Percentiles rank a stretch among this genome's conserved stretches.
Evolutionary conservation across 2,113 vertebrate species (phyloP).

Genomic region (Turnix velox): DNA sequence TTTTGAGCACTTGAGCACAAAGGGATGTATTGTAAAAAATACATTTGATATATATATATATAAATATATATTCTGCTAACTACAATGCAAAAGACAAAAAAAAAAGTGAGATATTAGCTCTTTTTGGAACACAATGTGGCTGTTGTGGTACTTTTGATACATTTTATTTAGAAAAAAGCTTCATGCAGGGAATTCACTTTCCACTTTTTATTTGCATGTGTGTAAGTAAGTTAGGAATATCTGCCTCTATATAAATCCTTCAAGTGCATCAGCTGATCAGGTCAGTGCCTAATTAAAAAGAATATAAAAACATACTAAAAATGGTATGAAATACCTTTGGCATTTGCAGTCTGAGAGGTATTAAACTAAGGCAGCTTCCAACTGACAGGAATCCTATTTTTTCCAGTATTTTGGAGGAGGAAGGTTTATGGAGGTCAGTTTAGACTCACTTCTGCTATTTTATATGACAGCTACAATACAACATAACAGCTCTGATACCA

Average conservation of each 20-base stretch:
- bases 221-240: not conserved
- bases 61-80: not conserved
- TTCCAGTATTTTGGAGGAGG: not conserved
- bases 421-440: not conserved
- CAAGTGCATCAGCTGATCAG: rapidly evolving
- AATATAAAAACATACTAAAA: not conserved
- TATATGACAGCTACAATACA: not conserved
- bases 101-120: not conserved
- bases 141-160: not conserved
- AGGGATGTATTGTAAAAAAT: too few relatives aligned
- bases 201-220: not conserved
- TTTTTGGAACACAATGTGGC: not conserved
- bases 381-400: not conserved
- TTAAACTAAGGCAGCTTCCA: not conserved
- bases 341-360: not conserved
- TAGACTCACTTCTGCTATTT: not conserved
- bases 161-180: not conserved
- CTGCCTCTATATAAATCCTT: too few relatives aligned
- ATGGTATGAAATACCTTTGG: not conserved
- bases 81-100: not conserved
- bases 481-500: not conserved
- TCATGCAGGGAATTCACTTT: not conserved
- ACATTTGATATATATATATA: not conserved
- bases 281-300: not conserved
- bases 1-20: not conserved